A percentile compares a stretch with the other conserved stretches of the same genome.
These are phyloP conservation scores for Glyphotaelius pellucidus DNA, from an alignment of 2,888 invertebrate genomes.

Conservation along the genomic window DNA sequence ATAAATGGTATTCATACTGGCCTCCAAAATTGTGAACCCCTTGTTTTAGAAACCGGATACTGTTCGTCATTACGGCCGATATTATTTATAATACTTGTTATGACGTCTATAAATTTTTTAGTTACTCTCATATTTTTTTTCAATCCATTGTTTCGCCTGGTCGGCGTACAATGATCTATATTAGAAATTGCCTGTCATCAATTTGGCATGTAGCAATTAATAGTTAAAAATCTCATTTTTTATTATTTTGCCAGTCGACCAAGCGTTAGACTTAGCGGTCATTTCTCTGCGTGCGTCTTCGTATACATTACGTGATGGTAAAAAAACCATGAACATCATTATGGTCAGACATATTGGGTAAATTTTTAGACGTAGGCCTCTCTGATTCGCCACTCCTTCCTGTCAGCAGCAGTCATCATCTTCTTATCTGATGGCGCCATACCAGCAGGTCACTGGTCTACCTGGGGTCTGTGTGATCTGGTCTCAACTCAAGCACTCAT, in stretches of 20 bases:
- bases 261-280: background rate
- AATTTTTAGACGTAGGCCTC: background rate
- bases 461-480: background rate
- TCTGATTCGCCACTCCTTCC: background rate
- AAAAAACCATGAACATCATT: background rate
- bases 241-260: background rate
- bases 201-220: constrained; percentile 4
- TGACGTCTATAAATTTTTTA: background rate
- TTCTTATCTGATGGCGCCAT: background rate
- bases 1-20: too few relatives aligned
- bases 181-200: background rate
- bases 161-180: background rate
- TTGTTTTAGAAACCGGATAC: background rate
- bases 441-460: background rate
- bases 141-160: background rate
- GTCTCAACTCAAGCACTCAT: background rate
- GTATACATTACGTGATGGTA: background rate
- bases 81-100: background rate
- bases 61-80: background rate
- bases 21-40: too few relatives aligned
- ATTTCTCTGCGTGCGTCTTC: background rate
- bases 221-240: background rate
- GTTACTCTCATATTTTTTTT: background rate
- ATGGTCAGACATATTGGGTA: background rate
- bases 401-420: background rate